Percentiles rank a stretch among this genome's conserved stretches.
phyloP scores from a whole-genome alignment of 2,113 vertebrate genomes.

The Vireo altiloquus region DNA sequence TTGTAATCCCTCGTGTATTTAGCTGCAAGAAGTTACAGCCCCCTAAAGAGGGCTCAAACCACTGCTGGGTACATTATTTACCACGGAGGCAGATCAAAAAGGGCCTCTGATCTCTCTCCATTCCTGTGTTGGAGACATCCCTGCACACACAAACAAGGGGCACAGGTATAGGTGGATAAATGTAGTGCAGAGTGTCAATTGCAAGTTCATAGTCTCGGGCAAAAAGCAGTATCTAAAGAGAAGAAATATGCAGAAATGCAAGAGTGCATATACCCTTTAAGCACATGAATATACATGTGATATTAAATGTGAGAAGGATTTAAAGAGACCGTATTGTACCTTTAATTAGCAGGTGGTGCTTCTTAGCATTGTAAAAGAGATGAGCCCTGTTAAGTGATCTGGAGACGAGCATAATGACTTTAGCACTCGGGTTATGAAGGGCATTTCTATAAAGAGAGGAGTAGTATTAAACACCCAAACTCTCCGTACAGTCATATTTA shows the following conservation, averaged over 20 bases:
- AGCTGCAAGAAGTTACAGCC: neutral
- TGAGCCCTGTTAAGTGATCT: conserved; percentile 27
- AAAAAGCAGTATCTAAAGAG: neutral
- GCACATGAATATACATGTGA: conserved; percentile 29
- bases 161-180: neutral
- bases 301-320: conserved; percentile 29
- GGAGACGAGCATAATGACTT: conserved; percentile 1
- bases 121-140: neutral
- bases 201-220: neutral
- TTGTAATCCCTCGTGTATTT: neutral
- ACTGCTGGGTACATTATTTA: neutral
- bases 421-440: neutral
- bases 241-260: conserved; percentile 5
- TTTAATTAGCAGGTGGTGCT: conserved; percentile 51
- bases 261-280: conserved; percentile 20
- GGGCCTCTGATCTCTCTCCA: neutral
- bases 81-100: neutral
- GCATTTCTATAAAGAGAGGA: conserved; percentile 6
- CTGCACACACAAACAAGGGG: neutral
- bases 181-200: neutral
- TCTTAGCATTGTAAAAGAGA: conserved; percentile 35
- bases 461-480: neutral
- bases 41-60: neutral
- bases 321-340: conserved; percentile 5
- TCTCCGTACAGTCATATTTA: neutral